Base-by-base conservation (phyloP, 2,888 invertebrate genomes). In the Agrochola circellaris region DNA sequence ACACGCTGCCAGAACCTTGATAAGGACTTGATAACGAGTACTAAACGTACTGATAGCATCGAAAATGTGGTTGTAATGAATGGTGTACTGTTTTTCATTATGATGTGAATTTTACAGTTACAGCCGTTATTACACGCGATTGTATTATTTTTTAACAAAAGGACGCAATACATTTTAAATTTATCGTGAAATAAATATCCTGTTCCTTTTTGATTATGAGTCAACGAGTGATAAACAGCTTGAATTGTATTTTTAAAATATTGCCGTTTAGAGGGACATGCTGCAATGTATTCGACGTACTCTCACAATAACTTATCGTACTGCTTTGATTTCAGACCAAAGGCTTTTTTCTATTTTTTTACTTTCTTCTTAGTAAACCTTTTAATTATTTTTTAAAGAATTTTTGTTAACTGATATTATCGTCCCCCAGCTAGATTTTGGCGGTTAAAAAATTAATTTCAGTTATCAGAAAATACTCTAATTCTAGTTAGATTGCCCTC, bases 1-100 rank as follows among this genome's bases (percentile, higher is more conserved):
- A 75, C 77, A 74, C 87, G 80, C 73, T 67, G 76, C 82, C 88
- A 86, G 86, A 82, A 86, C 84, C 70, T 74, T 72, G 90, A 90
- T 90, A 90, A 84, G 76, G 64, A 26, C 70, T 58, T 67, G 83
- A 83, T 82, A 82, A 51, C 74, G 64, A 26, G 65, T 1, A 67
- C 42, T 15, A 34, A 30, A 38, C 45, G 67, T 30, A 56, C 34
- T 61, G 69, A 82, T 77, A 77, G 8, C 68, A 83, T 72, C 60
- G 67, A 70, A 64, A 73, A 48, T 67, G 58, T 69, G 38, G 13
- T 38, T 34, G 17, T 75, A 34, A 74, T 71, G 62, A 70, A 15
- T 79, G 58, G 5, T 56, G 66, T 67, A 51, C 48, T 62, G 68
- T 38, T 73, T 68, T 51, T 17, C 15, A 56, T 67, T 68, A 51